Conservation (phyloP, 2,888 invertebrate genomes). For the Peribatodes rhomboidaria region DNA sequence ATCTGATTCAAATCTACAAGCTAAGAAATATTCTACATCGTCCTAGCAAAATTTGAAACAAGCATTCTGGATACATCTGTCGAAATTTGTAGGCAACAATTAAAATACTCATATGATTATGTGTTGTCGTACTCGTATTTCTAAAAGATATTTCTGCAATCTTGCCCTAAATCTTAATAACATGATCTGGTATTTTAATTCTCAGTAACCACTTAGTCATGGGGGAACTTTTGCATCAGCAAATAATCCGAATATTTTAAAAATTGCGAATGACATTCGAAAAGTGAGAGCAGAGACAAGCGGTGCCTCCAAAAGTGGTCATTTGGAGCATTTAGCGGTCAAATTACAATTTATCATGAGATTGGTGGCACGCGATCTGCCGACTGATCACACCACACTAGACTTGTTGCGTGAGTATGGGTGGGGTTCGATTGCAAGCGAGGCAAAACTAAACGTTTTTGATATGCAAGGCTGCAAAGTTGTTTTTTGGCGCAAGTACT, state of each 20-base stretch:
- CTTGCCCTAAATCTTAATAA: background rate
- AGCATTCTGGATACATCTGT: too few relatives aligned
- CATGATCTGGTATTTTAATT: too few relatives aligned
- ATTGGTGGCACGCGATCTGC: slow-evolving; percentile 60
- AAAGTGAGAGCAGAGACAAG: slow-evolving; percentile 47
- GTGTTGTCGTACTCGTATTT: background rate
- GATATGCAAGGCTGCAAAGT: too few relatives aligned
- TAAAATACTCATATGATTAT: too few relatives aligned
- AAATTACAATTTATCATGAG: slow-evolving; percentile 55
- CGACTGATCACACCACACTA: slow-evolving; percentile 45
- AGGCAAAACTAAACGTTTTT: slow-evolving; percentile 7
- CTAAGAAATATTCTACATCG: too few relatives aligned
- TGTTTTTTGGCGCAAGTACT: too few relatives aligned
- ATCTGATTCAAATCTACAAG: too few relatives aligned
- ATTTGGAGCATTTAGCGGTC: slow-evolving; percentile 62
- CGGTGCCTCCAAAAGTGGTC: slow-evolving; percentile 52
- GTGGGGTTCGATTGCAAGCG: slow-evolving; percentile 18
- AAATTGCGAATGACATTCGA: slow-evolving; percentile 34
- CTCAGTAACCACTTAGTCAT: too few relatives aligned
- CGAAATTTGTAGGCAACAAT: too few relatives aligned
- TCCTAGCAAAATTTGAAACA: too few relatives aligned
- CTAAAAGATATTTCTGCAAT: background rate
- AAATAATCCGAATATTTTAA: background rate
- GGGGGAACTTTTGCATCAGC: background rate
- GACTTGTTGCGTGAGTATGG: slow-evolving; percentile 34